Conservation (phyloP, 53 echinoderm and acorn worm genomes). For the Echinarachnius parma region DNA sequence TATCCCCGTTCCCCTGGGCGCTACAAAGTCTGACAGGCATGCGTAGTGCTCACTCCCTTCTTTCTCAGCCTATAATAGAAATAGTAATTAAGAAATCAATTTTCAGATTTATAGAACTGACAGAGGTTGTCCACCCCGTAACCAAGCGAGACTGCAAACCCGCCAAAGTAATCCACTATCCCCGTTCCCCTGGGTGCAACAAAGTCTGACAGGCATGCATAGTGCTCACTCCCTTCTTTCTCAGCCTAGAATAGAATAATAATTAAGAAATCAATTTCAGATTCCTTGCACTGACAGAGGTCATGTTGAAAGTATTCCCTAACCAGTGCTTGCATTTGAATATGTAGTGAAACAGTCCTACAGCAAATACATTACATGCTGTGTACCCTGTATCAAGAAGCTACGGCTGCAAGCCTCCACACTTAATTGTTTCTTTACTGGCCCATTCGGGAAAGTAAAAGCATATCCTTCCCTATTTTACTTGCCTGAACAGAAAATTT, state of each 20-base stretch:
- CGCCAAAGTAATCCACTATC: conserved; percentile 78
- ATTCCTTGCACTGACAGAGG: background rate
- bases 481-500: too few relatives aligned
- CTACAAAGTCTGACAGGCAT: conserved; percentile 90
- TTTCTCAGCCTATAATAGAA: conserved; percentile 88
- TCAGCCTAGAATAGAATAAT: conserved; percentile 90
- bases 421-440: too few relatives aligned
- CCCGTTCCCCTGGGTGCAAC: conserved; percentile 73
- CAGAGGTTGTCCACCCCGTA: conserved; percentile 75
- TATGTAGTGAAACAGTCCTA: too few relatives aligned
- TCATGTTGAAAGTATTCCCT: background rate
- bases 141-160: conserved; percentile 90
- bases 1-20: conserved; percentile 70
- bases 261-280: background rate
- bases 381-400: too few relatives aligned
- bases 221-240: conserved; percentile 75
- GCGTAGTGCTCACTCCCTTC: conserved; percentile 68
- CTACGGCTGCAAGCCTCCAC: too few relatives aligned
- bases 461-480: too few relatives aligned
- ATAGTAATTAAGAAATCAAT: too few relatives aligned
- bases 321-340: too few relatives aligned
- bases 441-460: too few relatives aligned
- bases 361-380: too few relatives aligned
- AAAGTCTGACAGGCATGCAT: conserved; percentile 85
- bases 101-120: conserved; percentile 66